Evolutionary conservation across 2,113 vertebrate species (phyloP), one percentile per base, ranked within the genome.

Genomic region (Tonatia bakeri): DNA sequence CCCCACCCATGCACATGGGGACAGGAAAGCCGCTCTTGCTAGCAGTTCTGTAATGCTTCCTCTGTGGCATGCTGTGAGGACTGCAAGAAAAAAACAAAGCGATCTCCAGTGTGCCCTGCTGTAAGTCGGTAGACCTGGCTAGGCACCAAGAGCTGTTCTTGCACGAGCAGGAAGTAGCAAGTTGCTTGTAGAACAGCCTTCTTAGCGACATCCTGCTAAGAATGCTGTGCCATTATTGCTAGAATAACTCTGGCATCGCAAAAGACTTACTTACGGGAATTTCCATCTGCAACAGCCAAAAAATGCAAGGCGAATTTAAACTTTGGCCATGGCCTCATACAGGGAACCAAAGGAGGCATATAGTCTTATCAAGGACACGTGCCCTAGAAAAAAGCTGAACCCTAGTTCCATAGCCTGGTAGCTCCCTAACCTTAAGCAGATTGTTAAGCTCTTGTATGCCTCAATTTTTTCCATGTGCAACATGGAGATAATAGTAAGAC

Each of bases 61-160:
- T 98, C 97, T 96, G 94, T 95, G 96, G 97, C 94, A 96, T 72
- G 94, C 96, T 97, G 88, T 97, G 96, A 97, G 13, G 96, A 96
- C 91, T 94, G 91, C 98, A 97, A 98, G 97, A 98, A 97, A 98
- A 97, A 98, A 61, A 98, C 94, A 98, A 98, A 98, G 90, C 84
- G 95, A 65, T 28, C 20, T 1, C 12, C 16, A 17, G 5, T 28
- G 40, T 31, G 36, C 61, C 24, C 65, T 15, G 7, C 1, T 56
- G 26, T 31, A 40, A 61, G 15, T n/a, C 61, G 33, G n/a, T 54
- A 77, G 72, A 77, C 16, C 45, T 56, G 33, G 11, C 17, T 17
- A 87, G 72, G 77, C 0, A 1, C 38, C 4, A 5, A 75, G 90
- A 54, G 20, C 69, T 82, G 4, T 97, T 96, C 97, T 97, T 97